These are phyloP conservation scores for Butorides virescens DNA, from an alignment of 2,113 vertebrate genomes.

Conservation along the genomic window DNA sequence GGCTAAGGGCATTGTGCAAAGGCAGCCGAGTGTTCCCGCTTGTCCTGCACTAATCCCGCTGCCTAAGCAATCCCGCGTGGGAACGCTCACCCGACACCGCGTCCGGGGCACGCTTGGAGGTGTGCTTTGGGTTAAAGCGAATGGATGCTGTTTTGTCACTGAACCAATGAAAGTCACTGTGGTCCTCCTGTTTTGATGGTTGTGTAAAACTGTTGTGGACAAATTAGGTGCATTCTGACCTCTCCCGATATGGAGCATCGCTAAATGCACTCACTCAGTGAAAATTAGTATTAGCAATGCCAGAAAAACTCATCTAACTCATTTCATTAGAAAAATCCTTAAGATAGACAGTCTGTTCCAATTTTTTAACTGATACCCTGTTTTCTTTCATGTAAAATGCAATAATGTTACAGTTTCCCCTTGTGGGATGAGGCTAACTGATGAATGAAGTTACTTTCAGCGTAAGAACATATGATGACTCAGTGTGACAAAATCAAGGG, in stretches of 20 bases:
- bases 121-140: background rate
- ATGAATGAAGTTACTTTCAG: background rate
- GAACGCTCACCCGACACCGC: background rate
- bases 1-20: background rate
- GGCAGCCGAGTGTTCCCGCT: background rate
- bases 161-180: accelerated
- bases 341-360: background rate
- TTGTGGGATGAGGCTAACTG: background rate
- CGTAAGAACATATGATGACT: background rate
- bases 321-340: background rate
- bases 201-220: background rate
- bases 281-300: background rate
- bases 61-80: background rate
- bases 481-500: background rate
- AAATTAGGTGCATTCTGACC: background rate
- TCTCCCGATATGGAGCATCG: background rate
- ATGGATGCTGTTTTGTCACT: background rate
- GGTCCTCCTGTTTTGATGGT: background rate
- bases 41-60: background rate
- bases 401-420: background rate
- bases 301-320: background rate
- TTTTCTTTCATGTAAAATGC: background rate
- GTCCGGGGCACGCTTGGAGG: background rate
- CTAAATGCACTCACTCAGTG: background rate
- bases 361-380: background rate